A percentile compares a stretch with the other conserved stretches of the same genome.
Evolutionary conservation across 1,140 invertebrate genomes (phyloP).

Genomic region (Drosophila baimaii): DNA sequence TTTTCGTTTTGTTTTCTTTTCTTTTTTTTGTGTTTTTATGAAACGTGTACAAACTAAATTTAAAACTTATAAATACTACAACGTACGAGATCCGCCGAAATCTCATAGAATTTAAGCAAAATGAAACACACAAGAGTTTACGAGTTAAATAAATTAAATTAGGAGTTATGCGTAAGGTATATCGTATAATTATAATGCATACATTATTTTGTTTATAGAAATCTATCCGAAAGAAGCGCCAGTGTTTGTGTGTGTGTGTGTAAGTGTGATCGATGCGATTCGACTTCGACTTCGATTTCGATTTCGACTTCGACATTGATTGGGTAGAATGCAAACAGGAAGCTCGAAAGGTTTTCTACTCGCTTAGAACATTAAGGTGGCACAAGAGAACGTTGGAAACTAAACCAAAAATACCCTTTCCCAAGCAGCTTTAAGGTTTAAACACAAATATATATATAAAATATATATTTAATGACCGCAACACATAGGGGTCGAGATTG

Average conservation of each 20-base stretch:
- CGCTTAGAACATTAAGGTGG: conserved; percentile 32
- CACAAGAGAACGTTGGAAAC: conserved; percentile 39
- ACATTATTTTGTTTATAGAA: conserved; percentile 47
- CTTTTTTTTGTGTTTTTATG: conserved; percentile 45
- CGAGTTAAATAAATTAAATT: conserved; percentile 77
- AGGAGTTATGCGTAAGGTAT: conserved; percentile 44
- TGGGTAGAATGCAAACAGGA: conserved; percentile 50
- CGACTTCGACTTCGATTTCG: too few species aligned
- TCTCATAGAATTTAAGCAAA: conserved; percentile 77
- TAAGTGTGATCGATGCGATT: conserved; percentile 42
- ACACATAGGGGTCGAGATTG: conserved; percentile 44
- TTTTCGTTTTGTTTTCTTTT: conserved; percentile 16
- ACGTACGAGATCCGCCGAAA: conserved; percentile 80
- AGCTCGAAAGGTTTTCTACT: conserved; percentile 35
- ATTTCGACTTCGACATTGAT: conserved; percentile 21
- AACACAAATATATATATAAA: conserved; percentile 3
- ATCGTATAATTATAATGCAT: conserved; percentile 20
- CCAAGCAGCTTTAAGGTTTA: conserved; percentile 7
- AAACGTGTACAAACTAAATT: conserved; percentile 73
- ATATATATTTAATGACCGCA: background rate
- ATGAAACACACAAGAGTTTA: conserved; percentile 64
- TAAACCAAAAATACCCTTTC: conserved; percentile 35
- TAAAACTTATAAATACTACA: conserved; percentile 83
- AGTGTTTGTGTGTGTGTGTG: conserved; percentile 45
- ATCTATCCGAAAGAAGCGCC: conserved; percentile 46